Conservation (phyloP, 1,140 invertebrate genomes). For the Meloidogyne floridensis region DNA sequence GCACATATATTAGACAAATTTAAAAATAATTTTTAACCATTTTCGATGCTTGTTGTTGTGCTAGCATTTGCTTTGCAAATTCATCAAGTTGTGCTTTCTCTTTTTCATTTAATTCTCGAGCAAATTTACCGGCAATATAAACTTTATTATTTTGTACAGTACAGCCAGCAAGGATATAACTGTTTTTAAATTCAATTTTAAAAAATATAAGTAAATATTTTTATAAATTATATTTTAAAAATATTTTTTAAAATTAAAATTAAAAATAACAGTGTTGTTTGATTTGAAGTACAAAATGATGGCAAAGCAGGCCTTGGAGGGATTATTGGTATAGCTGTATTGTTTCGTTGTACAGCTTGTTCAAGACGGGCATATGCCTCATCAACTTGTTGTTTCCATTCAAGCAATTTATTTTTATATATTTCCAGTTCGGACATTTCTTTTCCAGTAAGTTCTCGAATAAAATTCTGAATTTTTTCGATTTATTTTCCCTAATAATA, state of each 20-base stretch:
- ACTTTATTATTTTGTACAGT: slow-evolving; percentile 41
- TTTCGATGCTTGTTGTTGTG: not conserved
- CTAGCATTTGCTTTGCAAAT: slow-evolving; percentile 40
- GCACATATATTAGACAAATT: not conserved
- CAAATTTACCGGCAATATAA: slow-evolving; percentile 40
- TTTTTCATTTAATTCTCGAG: slow-evolving; percentile 37
- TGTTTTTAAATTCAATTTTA: not conserved
- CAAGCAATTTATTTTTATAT: slow-evolving; percentile 34
- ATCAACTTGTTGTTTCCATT: slow-evolving; percentile 41
- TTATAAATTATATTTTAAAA: too few species aligned
- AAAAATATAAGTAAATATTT: too few species aligned
- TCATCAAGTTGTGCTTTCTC: slow-evolving; percentile 37
- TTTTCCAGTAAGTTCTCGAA: slow-evolving; percentile 33
- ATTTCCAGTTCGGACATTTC: slow-evolving; percentile 36
- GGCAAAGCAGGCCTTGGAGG: slow-evolving; percentile 31
- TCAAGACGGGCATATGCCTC: slow-evolving; percentile 37
- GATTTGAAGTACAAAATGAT: slow-evolving; percentile 34
- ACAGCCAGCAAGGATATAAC: slow-evolving; percentile 38
- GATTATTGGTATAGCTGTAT: slow-evolving; percentile 28
- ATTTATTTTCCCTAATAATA: not conserved
- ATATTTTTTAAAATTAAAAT: slow-evolving; percentile 8
- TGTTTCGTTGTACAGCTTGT: slow-evolving; percentile 30
- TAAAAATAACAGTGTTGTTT: not conserved
- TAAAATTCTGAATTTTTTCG: slow-evolving; percentile 23
- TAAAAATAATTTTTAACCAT: not conserved